Conservation (phyloP, 2,113 vertebrate species). For the Bos taurus region DNA sequence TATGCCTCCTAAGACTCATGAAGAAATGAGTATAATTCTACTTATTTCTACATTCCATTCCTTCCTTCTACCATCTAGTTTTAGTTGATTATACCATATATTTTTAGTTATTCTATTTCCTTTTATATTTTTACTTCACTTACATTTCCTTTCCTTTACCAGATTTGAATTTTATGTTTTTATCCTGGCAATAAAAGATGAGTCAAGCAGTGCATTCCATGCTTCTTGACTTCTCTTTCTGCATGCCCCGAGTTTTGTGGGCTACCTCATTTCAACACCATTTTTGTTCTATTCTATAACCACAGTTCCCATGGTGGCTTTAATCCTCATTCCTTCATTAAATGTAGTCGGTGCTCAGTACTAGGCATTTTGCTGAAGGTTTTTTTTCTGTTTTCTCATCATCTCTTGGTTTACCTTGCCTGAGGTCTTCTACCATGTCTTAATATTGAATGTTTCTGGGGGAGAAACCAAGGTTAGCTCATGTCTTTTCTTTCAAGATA, state of each 20-base stretch:
- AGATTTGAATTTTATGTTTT: background rate
- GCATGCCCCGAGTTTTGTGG: accelerated
- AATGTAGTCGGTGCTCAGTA: background rate
- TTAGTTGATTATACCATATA: background rate
- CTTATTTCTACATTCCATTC: background rate
- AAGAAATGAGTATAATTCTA: background rate
- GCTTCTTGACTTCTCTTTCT: background rate
- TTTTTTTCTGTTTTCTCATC: background rate
- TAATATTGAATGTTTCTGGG: background rate
- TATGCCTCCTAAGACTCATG: background rate
- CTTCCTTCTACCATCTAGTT: background rate
- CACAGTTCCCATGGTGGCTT: background rate
- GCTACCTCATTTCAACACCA: background rate
- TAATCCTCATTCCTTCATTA: background rate
- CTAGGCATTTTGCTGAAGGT: background rate
- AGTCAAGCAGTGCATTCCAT: accelerated
- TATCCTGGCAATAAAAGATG: background rate
- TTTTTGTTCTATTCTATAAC: background rate
- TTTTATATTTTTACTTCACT: background rate
- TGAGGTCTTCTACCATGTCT: background rate
- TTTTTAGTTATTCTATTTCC: background rate
- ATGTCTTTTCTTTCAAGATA: background rate
- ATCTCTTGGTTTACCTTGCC: background rate
- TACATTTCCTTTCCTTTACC: background rate
- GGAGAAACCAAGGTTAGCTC: background rate